Conservation (phyloP, 1,140 invertebrate species). For the Lycorma delicatula region DNA sequence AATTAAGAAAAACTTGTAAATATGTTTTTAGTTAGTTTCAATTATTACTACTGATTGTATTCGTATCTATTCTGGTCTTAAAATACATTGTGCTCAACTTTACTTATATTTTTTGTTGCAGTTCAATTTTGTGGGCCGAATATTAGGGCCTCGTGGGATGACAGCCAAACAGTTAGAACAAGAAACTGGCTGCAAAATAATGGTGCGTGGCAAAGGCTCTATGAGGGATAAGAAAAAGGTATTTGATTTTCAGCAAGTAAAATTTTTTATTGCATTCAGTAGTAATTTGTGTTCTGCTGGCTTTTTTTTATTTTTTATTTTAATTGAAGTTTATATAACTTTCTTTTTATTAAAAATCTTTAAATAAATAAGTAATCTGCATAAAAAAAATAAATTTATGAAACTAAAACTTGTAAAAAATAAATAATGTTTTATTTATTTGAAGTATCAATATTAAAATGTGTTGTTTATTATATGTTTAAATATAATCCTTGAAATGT, state of each 20-base stretch:
- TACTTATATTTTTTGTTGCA: conserved; percentile 52
- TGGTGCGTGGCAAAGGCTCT: conserved; percentile 99
- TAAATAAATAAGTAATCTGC: no score
- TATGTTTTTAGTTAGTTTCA: no score
- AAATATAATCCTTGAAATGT: no score
- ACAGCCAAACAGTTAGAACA: conserved; percentile 99
- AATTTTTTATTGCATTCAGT: not conserved
- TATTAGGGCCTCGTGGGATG: conserved; percentile 97
- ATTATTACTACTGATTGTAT: no score
- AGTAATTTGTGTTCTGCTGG: not conserved
- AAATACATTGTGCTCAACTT: no score
- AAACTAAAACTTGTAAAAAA: no score
- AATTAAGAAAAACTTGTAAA: no score
- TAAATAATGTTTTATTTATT: no score
- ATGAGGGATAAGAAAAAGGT: conserved; percentile 99
- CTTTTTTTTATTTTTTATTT: not conserved
- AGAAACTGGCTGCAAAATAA: conserved; percentile 99
- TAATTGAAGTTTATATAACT: not conserved
- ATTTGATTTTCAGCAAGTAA: conserved; percentile 34
- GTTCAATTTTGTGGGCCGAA: conserved; percentile 99
- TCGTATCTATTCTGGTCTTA: no score
- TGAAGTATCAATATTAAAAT: no score
- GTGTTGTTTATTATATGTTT: no score
- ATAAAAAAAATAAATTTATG: no score
- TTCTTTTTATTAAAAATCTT: not conserved